Conservation (phyloP, 1,140 invertebrate genomes). For the Orius insidiosus region DNA sequence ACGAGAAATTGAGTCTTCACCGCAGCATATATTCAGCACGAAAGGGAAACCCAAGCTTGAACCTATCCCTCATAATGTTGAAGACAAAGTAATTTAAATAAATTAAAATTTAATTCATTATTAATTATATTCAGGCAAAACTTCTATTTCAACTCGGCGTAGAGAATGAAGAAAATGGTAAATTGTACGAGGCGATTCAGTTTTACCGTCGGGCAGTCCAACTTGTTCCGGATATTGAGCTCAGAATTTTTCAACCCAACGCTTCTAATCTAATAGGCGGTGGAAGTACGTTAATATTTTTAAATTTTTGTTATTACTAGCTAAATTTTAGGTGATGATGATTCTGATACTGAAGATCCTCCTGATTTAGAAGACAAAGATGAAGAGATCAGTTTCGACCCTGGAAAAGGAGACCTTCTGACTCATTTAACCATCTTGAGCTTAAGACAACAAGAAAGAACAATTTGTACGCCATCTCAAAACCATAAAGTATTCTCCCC, state of each 20-base stretch:
- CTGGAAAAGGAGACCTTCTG: constrained; percentile 17
- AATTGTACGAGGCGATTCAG: constrained; percentile 65
- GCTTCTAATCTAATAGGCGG: too few species aligned
- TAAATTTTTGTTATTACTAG: too few species aligned
- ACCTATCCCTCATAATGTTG: constrained; percentile 9
- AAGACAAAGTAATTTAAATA: constrained; percentile 12
- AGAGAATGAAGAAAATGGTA: constrained; percentile 48
- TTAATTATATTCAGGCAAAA: constrained; percentile 27
- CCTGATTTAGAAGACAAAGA: constrained; percentile 17
- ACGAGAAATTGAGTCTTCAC: constrained; percentile 13
- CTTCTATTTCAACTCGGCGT: constrained; percentile 44
- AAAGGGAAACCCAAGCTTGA: neutral
- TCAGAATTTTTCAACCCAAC: constrained; percentile 42
- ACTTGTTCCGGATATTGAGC: constrained; percentile 77
- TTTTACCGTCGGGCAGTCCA: constrained; percentile 73
- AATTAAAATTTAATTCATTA: neutral
- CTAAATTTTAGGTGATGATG: constrained; percentile 16
- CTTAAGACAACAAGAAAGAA: constrained; percentile 5
- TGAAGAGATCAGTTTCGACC: constrained; percentile 26
- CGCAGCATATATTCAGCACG: neutral
- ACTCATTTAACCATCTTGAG: constrained; percentile 16
- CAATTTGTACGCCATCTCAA: constrained; percentile 14
- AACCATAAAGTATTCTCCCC: neutral
- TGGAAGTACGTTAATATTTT: too few species aligned
- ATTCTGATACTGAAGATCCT: constrained; percentile 15